Percentiles rank a stretch among this genome's conserved stretches.
phyloP scores from a whole-genome alignment of 2,113 vertebrate species.

The Dasyprocta punctata region DNA sequence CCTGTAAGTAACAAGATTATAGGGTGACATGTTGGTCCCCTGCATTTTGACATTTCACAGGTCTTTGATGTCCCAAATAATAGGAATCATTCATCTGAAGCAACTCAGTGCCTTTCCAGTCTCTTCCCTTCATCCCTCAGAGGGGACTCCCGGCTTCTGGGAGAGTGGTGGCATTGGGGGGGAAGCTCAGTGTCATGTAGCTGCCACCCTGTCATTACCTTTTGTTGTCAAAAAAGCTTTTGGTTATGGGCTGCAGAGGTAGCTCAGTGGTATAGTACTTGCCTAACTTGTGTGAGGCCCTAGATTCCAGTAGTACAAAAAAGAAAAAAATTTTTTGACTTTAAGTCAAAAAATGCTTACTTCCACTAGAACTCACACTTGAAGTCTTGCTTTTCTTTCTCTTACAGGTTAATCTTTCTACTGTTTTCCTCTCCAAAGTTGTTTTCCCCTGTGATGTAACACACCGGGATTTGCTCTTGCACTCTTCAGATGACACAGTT shows the following conservation, averaged over 20 bases:
- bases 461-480: not conserved
- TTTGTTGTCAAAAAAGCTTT: not conserved
- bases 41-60: not conserved
- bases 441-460: not conserved
- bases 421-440: not conserved
- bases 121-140: not conserved
- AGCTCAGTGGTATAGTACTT: not conserved
- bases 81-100: not conserved
- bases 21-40: not conserved
- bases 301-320: not conserved
- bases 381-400: not conserved
- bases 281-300: not conserved
- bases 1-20: not conserved
- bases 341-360: not conserved
- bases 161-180: not conserved
- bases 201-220: not conserved
- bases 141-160: not conserved
- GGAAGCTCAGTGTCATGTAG: not conserved
- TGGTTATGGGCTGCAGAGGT: not conserved
- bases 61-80: not conserved
- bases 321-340: not conserved
- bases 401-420: not conserved
- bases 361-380: not conserved
- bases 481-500: not conserved
- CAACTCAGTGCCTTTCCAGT: not conserved